Evolutionary conservation across 2,888 invertebrate species (phyloP).

Genomic region (Eupithecia inturbata): DNA sequence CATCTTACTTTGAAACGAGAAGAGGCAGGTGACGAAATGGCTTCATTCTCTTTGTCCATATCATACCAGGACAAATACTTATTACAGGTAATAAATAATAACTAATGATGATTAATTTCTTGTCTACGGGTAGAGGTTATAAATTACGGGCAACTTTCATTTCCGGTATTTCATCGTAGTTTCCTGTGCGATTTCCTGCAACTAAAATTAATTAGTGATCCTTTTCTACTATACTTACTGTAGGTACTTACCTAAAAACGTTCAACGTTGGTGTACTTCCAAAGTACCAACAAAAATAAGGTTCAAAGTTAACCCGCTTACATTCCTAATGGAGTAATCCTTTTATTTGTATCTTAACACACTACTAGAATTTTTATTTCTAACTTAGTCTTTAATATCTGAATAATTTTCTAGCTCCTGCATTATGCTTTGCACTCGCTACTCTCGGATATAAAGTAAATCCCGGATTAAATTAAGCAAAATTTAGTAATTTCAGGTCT

Average conservation of each 20-base stretch:
- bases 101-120: not conserved
- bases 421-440: no score
- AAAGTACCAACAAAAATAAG: no score
- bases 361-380: no score
- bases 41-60: conserved; percentile 62
- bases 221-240: not conserved
- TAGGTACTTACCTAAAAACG: not conserved
- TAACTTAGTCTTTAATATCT: no score
- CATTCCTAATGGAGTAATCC: no score
- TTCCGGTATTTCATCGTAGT: not conserved
- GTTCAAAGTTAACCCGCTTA: no score
- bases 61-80: conserved; percentile 69
- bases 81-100: conserved; percentile 61
- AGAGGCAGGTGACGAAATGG: conserved; percentile 60
- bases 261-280: no score
- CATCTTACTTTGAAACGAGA: conserved; percentile 61
- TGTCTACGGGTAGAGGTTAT: not conserved
- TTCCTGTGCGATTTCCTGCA: not conserved
- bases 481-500: no score
- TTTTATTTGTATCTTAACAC: no score
- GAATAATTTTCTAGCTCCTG: no score
- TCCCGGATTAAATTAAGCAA: no score
- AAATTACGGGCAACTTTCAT: not conserved
- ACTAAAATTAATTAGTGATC: not conserved
- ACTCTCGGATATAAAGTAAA: no score